Evolutionary conservation across 23 tunicate species (phyloP).

Genomic region (Halocynthia aurantium): DNA sequence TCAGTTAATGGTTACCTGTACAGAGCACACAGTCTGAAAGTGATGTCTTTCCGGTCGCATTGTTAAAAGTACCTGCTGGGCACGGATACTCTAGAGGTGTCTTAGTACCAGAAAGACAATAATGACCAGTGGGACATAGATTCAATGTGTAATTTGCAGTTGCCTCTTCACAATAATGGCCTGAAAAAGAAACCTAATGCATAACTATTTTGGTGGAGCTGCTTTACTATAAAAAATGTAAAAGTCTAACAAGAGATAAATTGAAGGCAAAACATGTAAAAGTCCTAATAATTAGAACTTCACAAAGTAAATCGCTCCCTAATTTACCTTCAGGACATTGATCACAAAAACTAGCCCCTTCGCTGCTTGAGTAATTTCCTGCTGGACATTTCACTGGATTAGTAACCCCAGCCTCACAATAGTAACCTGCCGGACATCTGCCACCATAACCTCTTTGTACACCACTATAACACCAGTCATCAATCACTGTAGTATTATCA

Average conservation of each 20-base stretch:
- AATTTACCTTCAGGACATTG: slow-evolving; percentile 62
- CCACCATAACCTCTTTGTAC: slow-evolving; percentile 80
- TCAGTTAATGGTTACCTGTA: slow-evolving; percentile 34
- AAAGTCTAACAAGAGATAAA: too few species aligned
- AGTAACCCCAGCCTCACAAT: slow-evolving; percentile 47
- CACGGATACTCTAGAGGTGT: slow-evolving; percentile 33
- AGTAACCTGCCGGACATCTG: slow-evolving; percentile 59
- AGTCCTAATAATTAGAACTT: too few species aligned
- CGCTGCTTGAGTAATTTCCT: slow-evolving; percentile 62
- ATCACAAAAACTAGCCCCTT: slow-evolving; percentile 39
- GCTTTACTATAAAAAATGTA: too few species aligned
- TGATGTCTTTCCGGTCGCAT: slow-evolving; percentile 36
- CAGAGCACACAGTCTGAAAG: slow-evolving; percentile 44
- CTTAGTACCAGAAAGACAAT: slow-evolving; percentile 41
- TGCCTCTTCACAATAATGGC: slow-evolving; percentile 73
- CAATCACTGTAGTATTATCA: slow-evolving; percentile 26
- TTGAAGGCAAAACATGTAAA: too few species aligned
- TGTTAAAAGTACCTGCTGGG: slow-evolving; percentile 69
- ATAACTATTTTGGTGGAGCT: too few species aligned
- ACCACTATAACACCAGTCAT: slow-evolving; percentile 70
- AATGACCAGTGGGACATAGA: slow-evolving; percentile 74
- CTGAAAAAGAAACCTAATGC: slow-evolving; percentile 8
- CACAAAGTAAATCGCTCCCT: too few species aligned
- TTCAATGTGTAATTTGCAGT: slow-evolving; percentile 56
- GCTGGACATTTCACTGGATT: slow-evolving; percentile 64